Evolutionary conservation across 2,797 vertebrate species (phyloP).

Genomic region (Gymnocypris eckloni): DNA sequence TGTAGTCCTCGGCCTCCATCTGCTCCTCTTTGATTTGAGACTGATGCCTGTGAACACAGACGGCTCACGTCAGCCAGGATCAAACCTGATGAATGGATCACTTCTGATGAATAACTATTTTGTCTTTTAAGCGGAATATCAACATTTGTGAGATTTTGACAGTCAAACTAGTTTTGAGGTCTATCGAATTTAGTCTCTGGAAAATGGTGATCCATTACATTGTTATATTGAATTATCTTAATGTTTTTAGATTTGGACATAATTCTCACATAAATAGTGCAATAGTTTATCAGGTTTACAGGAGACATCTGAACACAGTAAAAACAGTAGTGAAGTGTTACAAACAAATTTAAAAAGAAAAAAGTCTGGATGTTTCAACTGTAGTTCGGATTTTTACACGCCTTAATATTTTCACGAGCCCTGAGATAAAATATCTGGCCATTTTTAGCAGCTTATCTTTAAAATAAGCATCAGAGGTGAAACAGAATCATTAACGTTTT

Average conservation of each 20-base stretch:
- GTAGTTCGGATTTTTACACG: too few species aligned
- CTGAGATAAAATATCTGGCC: too few species aligned
- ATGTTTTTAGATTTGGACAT: background rate
- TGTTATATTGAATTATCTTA: background rate
- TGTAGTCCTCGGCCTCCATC: slow-evolving; percentile 91
- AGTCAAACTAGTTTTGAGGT: background rate
- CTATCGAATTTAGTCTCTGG: background rate
- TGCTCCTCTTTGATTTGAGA: slow-evolving; percentile 94
- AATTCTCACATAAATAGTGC: background rate
- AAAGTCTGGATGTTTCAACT: too few species aligned
- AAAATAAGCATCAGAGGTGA: background rate
- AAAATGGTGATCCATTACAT: background rate
- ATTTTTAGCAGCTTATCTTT: too few species aligned
- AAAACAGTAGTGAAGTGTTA: too few species aligned
- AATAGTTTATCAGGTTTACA: too few species aligned
- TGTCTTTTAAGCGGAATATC: background rate
- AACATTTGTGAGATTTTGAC: background rate
- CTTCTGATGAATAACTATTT: background rate
- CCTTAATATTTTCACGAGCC: too few species aligned
- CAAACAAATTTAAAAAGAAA: too few species aligned
- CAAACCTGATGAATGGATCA: too few species aligned
- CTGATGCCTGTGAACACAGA: slow-evolving; percentile 71
- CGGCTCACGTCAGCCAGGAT: background rate
- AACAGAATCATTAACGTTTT: background rate
- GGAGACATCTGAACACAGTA: too few species aligned